Conservation (phyloP, 2,113 vertebrate genomes). For the Notothenia rossii region DNA sequence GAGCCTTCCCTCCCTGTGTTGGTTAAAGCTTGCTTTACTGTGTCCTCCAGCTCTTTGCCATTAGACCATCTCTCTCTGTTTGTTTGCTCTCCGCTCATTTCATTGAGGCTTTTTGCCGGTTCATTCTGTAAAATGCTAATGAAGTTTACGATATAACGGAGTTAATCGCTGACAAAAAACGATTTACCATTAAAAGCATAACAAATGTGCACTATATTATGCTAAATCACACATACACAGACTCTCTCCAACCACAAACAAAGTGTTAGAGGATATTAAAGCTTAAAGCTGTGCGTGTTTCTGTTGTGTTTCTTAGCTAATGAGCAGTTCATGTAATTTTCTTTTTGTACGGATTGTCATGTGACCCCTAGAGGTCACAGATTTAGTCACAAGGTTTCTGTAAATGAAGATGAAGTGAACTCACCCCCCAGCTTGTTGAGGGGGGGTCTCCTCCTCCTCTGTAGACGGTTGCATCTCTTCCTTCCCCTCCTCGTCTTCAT, state of each 20-base stretch:
- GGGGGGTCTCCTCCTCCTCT: conserved; percentile 40
- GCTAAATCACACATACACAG: conserved; percentile 10
- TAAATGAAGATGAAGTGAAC: conserved; percentile 29
- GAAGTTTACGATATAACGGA: conserved; percentile 40
- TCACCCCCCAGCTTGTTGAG: conserved; percentile 61
- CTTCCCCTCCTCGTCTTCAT: conserved; percentile 49
- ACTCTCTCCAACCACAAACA: not conserved
- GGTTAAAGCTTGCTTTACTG: conserved; percentile 13
- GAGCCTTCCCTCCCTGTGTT: not conserved
- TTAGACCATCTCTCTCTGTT: not conserved
- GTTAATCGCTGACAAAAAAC: not conserved
- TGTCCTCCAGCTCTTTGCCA: not conserved
- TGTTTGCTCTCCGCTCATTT: conserved; percentile 33
- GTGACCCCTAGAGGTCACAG: conserved; percentile 12
- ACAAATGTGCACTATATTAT: not conserved
- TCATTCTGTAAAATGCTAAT: conserved; percentile 47
- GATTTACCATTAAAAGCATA: too few relatives aligned
- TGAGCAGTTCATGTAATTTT: conserved; percentile 17
- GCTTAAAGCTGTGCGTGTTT: not conserved
- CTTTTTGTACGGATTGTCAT: not conserved
- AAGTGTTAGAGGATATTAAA: not conserved
- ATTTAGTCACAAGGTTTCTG: not conserved
- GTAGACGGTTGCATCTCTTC: conserved; percentile 40
- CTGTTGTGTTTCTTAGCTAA: not conserved
- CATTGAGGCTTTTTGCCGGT: conserved; percentile 18